Conservation (phyloP, 2,888 invertebrate species). For the Lydus trimaculatus region DNA sequence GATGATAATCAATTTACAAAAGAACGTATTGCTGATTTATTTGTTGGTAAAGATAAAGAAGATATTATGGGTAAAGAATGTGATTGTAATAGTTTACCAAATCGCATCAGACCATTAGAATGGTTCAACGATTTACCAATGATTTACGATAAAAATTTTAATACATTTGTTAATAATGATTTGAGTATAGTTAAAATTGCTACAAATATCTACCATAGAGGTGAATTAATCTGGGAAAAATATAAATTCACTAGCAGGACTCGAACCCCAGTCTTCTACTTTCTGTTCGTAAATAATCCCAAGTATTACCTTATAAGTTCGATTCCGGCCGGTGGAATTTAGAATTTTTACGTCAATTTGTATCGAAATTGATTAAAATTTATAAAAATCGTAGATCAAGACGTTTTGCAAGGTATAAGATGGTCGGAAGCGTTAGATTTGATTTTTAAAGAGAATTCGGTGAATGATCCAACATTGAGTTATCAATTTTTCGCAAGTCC, state of each 20-base stretch:
- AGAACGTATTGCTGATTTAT: conserved; percentile 28
- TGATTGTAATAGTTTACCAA: conserved; percentile 37
- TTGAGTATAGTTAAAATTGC: conserved; percentile 91
- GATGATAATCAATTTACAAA: conserved; percentile 35
- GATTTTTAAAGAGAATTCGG: conserved; percentile 85
- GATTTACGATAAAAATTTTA: conserved; percentile 75
- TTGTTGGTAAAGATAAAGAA: conserved; percentile 32
- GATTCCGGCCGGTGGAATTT: no score
- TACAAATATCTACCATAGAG: conserved; percentile 90
- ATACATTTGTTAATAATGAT: conserved; percentile 75
- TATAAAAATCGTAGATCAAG: conserved; percentile 66
- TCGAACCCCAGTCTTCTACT: background rate
- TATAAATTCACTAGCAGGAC: background rate
- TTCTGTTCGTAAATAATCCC: no score
- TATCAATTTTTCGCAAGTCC: conserved; percentile 99
- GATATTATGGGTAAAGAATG: conserved; percentile 32
- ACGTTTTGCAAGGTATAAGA: conserved; percentile 87
- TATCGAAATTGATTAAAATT: background rate
- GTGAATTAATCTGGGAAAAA: conserved; percentile 58
- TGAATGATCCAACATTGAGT: conserved; percentile 85
- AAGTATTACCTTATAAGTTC: no score
- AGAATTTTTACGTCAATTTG: background rate
- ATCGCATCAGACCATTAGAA: conserved; percentile 57
- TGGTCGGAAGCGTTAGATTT: conserved; percentile 95
- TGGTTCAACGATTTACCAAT: conserved; percentile 64